A percentile compares a stretch with the other conserved stretches of the same genome.
Evolutionary conservation across 1,140 invertebrate genomes (phyloP).

Genomic region (Cydia pomonella): DNA sequence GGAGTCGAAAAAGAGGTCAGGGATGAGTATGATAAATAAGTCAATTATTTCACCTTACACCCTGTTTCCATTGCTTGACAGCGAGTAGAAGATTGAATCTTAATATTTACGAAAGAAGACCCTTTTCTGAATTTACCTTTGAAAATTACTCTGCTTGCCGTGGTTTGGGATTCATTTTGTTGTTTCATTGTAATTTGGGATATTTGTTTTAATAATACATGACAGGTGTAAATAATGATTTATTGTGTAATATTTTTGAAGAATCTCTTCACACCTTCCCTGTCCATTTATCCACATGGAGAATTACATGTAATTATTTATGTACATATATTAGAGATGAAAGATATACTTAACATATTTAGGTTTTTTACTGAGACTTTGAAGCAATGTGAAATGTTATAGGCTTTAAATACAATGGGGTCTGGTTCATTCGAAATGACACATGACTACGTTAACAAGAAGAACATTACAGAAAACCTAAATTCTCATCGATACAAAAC

Average conservation of each 20-base stretch:
- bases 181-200: background rate
- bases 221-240: constrained; percentile 1
- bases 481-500: constrained; percentile 1
- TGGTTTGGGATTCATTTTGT: constrained; percentile 2
- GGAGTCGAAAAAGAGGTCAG: constrained; percentile 14
- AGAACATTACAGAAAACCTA: background rate
- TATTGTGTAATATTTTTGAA: constrained; percentile 4
- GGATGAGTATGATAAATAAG: constrained; percentile 29
- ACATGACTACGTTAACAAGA: background rate
- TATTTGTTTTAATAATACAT: constrained; percentile 1
- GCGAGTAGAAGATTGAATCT: constrained; percentile 7
- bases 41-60: constrained; percentile 31
- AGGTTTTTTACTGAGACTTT: background rate
- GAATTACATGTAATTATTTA: background rate
- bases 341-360: constrained; percentile 7
- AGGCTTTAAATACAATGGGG: background rate
- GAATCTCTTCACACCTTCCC: background rate
- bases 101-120: background rate
- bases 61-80: constrained; percentile 4
- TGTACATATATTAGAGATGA: constrained; percentile 11
- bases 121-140: background rate
- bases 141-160: background rate
- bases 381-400: background rate
- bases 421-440: constrained; percentile 1
- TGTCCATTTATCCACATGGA: background rate